These are phyloP conservation scores for Phoxinus dragarum DNA, from an alignment of 2,797 vertebrate species.

Conservation along the genomic window DNA sequence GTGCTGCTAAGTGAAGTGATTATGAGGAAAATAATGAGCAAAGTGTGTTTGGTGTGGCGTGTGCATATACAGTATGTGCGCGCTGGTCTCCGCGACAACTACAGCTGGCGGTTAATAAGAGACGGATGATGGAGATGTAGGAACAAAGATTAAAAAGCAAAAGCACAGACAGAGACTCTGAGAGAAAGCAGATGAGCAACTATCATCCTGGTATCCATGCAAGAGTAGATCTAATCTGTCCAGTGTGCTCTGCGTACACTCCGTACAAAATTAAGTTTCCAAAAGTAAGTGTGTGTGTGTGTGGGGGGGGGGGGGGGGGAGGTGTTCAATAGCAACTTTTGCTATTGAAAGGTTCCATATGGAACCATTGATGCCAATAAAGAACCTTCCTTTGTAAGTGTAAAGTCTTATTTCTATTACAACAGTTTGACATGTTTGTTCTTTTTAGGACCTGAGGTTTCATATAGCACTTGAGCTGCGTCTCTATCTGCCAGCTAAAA, in stretches of 20 bases:
- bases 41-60: not conserved
- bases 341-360: too few species aligned
- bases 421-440: constrained; percentile 1
- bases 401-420: not conserved
- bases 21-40: constrained; percentile 13
- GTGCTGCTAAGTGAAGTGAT: constrained; percentile 24
- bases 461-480: constrained; percentile 1
- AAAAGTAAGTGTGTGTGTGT: too few species aligned
- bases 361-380: not conserved
- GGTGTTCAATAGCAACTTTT: too few species aligned
- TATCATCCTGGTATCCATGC: not conserved
- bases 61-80: not conserved
- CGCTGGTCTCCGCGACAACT: not conserved
- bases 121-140: not conserved
- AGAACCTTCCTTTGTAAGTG: not conserved
- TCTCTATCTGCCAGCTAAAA: constrained; percentile 31
- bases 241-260: not conserved
- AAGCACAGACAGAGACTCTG: not conserved
- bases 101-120: not conserved
- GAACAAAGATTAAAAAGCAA: not conserved
- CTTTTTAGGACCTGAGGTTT: constrained; percentile 23
- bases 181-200: not conserved
- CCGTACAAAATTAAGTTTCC: not conserved
- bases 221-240: not conserved
- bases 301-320: too few species aligned